Conservation (phyloP, 2,888 invertebrate species). For the Rhaphigaster nebulosa region DNA sequence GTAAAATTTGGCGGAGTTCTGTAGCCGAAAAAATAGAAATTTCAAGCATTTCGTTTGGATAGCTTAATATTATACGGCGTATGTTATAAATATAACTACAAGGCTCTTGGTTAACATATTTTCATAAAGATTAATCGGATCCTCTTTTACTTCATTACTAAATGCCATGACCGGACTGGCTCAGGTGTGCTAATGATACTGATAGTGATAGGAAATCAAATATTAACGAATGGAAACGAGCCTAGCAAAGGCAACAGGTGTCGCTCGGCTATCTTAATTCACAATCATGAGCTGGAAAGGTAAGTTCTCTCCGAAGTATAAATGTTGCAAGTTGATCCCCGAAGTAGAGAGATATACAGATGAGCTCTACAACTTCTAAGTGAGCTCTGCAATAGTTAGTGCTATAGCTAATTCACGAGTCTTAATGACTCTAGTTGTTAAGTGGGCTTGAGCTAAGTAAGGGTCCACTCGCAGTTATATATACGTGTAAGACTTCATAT, state of each 20-base stretch:
- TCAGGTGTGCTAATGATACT: neutral
- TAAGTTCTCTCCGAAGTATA: neutral
- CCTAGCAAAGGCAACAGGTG: neutral
- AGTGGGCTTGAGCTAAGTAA: neutral
- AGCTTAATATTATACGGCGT: too few species aligned
- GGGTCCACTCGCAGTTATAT: neutral
- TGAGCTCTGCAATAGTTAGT: neutral
- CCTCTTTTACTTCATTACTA: neutral
- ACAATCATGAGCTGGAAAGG: neutral
- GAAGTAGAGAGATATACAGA: conserved; percentile 1
- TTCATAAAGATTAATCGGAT: neutral
- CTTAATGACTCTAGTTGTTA: neutral
- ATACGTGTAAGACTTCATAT: neutral
- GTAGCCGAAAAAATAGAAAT: too few species aligned
- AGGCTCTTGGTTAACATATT: neutral
- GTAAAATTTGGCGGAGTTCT: too few species aligned
- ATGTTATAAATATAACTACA: too few species aligned
- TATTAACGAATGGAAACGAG: neutral
- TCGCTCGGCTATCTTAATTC: neutral
- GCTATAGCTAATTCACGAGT: neutral
- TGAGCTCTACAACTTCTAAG: neutral
- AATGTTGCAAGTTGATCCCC: conserved; percentile 30
- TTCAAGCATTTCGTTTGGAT: too few species aligned
- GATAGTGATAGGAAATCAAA: neutral
- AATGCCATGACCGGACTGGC: neutral